A percentile compares a stretch with the other conserved stretches of the same genome.
Conservation (phyloP, 2,888 invertebrate species). For the Trilocha varians region DNA sequence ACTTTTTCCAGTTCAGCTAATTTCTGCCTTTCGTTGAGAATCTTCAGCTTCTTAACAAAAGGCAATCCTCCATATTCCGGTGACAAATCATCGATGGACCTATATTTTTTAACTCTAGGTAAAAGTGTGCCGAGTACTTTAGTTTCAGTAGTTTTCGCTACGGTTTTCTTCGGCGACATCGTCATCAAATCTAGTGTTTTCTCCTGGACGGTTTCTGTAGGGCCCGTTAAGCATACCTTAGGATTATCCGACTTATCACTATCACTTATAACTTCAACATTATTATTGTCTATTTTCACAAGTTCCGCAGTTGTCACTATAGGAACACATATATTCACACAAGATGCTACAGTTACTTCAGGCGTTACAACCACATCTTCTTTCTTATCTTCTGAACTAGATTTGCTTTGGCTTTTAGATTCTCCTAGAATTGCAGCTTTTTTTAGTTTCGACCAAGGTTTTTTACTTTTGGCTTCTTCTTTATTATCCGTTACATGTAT, state of each 20-base stretch:
- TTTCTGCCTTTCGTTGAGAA: conserved; percentile 90
- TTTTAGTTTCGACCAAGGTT: conserved; percentile 85
- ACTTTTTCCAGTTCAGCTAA: conserved; percentile 85
- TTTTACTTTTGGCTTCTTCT: conserved; percentile 64
- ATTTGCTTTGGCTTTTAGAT: conserved; percentile 52
- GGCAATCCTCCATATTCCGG: conserved; percentile 90
- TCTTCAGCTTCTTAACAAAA: conserved; percentile 90
- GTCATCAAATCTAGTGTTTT: conserved; percentile 60
- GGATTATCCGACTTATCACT: conserved; percentile 51
- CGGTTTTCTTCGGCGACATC: conserved; percentile 49
- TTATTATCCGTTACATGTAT: conserved; percentile 36
- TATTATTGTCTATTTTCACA: conserved; percentile 67
- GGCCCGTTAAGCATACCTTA: conserved; percentile 55
- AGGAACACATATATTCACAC: conserved; percentile 51
- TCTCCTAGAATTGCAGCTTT: conserved; percentile 78
- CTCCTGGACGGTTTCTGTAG: conserved; percentile 61
- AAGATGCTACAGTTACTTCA: conserved; percentile 27
- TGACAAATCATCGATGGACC: conserved; percentile 88
- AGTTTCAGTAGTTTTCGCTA: conserved; percentile 31
- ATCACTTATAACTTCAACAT: conserved; percentile 46
- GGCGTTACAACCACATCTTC: conserved; percentile 28
- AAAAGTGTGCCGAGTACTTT: conserved; percentile 40
- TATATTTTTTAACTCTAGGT: conserved; percentile 77
- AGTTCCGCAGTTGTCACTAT: conserved; percentile 59
- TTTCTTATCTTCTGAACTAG: conserved; percentile 47